Evolutionary conservation across 2,888 invertebrate species (phyloP).

Genomic region (Cantharis rustica): DNA sequence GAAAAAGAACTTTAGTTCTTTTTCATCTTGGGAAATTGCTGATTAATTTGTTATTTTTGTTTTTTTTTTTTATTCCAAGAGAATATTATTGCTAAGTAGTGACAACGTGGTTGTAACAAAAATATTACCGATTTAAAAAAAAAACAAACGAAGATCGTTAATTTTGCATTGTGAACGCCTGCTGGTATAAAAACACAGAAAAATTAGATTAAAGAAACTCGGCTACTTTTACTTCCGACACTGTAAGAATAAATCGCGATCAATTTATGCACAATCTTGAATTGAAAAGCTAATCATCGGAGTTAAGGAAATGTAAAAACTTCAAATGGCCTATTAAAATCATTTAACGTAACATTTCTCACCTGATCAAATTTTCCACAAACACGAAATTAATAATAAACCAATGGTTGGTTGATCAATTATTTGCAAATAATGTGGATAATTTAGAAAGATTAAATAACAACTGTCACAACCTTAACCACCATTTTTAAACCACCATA

Average conservation of each 20-base stretch:
- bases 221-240: background rate
- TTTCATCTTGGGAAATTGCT: too few species aligned
- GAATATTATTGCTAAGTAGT: background rate
- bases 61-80: background rate
- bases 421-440: background rate
- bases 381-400: background rate
- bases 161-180: background rate
- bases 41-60: too few species aligned
- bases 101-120: background rate
- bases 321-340: background rate
- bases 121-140: background rate
- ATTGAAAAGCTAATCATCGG: background rate
- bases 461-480: background rate
- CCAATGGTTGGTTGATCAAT: background rate
- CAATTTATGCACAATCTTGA: background rate
- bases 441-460: background rate
- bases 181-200: background rate
- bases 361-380: background rate
- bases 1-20: too few species aligned
- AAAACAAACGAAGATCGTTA: background rate
- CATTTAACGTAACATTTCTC: background rate
- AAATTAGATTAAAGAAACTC: background rate
- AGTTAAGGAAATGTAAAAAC: background rate
- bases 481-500: conserved; percentile 5
- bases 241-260: background rate